Evolutionary conservation across 2,113 vertebrate genomes (phyloP), one percentile per base, ranked within the genome.

Genomic region (Capra hircus): DNA sequence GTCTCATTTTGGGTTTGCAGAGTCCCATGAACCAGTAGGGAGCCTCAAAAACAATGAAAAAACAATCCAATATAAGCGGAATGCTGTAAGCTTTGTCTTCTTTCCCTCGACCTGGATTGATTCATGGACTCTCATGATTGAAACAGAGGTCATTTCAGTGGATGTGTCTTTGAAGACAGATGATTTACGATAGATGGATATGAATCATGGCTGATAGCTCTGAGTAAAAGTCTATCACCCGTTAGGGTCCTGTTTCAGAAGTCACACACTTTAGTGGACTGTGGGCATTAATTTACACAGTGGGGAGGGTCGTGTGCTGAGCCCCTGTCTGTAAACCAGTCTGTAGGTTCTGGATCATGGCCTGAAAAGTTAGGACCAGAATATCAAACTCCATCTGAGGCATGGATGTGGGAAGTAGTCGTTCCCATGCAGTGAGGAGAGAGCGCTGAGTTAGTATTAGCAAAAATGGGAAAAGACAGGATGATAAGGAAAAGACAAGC

Each of bases 321-420:
- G 0, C 16, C 6, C 10, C 11, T 45, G 1, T 23, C 45, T 11
- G 1, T 14, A 52, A 67, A 30, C 14, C 48, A 17, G 2, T 43
- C 25, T 4, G 28, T 30, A 27, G 78, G 52, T 16, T n/a, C 14
- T 52, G 50, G 48, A 25, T 48, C 21, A 27, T 7, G 57, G 9
- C 10, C 48, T n/a, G 80, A 7, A 71, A 40, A 71, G 40, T 27
- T 17, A 62, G 53, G 48, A 2, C 36, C 53, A 36, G 36, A 12
- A 21, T 48, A 21, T 48, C 45, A 28, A 30, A 14, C 7, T 17
- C 10, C 27, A 6, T 13, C 16, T 2, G 36, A 11, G 7, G 15
- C 30, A 1, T 0, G 53, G 17, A 40, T 21, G 23, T 40, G 10
- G 0, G 48, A 12, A 6, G 23, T 53, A 13, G 40, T 25, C 0